Conservation (phyloP, 2,797 vertebrate species). For the Austrolebias charrua region DNA sequence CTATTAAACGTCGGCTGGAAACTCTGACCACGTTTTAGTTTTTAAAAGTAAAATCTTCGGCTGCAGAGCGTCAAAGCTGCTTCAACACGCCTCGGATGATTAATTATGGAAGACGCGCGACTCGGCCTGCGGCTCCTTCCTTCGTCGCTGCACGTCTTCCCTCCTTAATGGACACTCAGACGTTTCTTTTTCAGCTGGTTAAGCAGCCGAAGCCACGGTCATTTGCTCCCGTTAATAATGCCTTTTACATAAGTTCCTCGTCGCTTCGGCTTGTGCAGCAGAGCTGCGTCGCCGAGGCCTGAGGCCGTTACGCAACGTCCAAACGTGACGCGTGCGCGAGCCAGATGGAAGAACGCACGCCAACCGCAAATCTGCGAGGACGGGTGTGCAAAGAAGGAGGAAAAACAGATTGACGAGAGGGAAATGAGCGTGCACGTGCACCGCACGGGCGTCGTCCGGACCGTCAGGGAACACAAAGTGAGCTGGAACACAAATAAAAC, state of each 20-base stretch:
- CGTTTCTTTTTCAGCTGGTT: constrained; percentile 2
- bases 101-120: constrained; percentile 27
- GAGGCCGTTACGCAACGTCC: constrained; percentile 63
- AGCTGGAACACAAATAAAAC: not conserved
- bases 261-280: constrained; percentile 26
- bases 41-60: too few species aligned
- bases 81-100: constrained; percentile 18
- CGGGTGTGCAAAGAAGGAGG: too few species aligned
- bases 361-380: constrained; percentile 59
- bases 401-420: not conserved
- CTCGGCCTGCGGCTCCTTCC: constrained; percentile 9
- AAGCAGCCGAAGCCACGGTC: constrained; percentile 26
- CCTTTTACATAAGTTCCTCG: constrained; percentile 73
- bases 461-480: not conserved
- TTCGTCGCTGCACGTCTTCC: constrained; percentile 31
- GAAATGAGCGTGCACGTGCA: constrained; percentile 17
- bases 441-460: constrained; percentile 33
- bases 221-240: constrained; percentile 64
- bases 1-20: too few species aligned
- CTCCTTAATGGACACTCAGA: constrained; percentile 28
- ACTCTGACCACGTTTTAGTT: too few species aligned
- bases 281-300: constrained; percentile 37
- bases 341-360: constrained; percentile 68
- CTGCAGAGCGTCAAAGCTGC: too few species aligned
- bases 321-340: constrained; percentile 52